Conservation (phyloP, 2,888 invertebrate species). For the Scaptomyza tumidula region DNA sequence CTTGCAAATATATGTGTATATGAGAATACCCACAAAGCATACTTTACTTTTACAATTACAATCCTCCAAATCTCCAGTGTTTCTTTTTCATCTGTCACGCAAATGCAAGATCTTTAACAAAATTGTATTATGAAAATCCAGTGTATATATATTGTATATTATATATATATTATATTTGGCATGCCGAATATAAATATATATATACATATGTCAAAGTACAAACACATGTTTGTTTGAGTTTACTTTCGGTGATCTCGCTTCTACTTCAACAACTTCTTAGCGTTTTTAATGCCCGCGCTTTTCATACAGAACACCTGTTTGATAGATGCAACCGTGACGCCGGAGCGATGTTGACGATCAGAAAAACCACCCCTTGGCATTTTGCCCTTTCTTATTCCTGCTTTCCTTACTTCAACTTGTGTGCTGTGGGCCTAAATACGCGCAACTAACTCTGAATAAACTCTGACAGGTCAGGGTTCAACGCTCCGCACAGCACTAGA, state of each 20-base stretch:
- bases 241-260: slow-evolving; percentile 47
- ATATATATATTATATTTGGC: no score
- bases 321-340: slow-evolving; percentile 52
- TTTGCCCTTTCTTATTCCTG: slow-evolving; percentile 27
- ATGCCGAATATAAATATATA: not conserved
- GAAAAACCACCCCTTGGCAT: slow-evolving; percentile 60
- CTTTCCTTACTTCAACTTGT: slow-evolving; percentile 10
- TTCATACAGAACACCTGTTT: slow-evolving; percentile 65
- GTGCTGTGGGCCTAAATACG: slow-evolving; percentile 20
- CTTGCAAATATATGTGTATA: no score
- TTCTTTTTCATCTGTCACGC: no score
- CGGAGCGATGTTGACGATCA: slow-evolving; percentile 32
- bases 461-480: slow-evolving; percentile 40
- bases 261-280: slow-evolving; percentile 32
- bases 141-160: no score
- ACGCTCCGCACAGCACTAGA: slow-evolving; percentile 40
- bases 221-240: slow-evolving; percentile 9
- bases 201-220: not conserved
- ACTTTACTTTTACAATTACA: no score
- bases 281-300: slow-evolving; percentile 50
- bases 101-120: no score
- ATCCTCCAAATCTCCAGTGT: no score
- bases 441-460: slow-evolving; percentile 15
- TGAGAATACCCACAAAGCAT: no score
- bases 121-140: no score